These are phyloP conservation scores for Anguilla marmorata DNA, from an alignment of 2,797 vertebrate species.

Conservation along the genomic window DNA sequence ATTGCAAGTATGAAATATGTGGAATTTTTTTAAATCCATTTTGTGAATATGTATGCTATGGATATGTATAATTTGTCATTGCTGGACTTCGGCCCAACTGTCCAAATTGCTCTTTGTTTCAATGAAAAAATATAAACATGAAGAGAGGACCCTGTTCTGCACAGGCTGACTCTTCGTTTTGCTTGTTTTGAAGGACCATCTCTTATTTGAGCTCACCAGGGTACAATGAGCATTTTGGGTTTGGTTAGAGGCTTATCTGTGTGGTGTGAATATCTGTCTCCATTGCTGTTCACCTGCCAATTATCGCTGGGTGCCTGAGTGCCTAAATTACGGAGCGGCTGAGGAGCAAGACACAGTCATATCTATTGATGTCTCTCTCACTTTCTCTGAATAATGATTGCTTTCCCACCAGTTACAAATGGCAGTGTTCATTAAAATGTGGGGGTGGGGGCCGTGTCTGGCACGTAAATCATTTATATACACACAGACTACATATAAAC, in stretches of 20 bases:
- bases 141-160: constrained; percentile 41
- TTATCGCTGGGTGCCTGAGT: constrained; percentile 32
- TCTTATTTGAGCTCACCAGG: constrained; percentile 21
- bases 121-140: constrained; percentile 45
- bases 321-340: neutral
- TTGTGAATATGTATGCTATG: constrained; percentile 53
- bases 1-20: neutral
- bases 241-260: constrained; percentile 28
- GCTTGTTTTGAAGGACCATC: constrained; percentile 39
- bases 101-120: constrained; percentile 44
- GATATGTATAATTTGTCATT: constrained; percentile 49
- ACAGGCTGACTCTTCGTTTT: constrained; percentile 31
- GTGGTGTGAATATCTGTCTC: constrained; percentile 58
- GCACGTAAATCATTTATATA: neutral
- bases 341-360: constrained; percentile 31
- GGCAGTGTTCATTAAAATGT: neutral
- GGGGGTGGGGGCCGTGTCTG: neutral
- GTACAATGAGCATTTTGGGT: constrained; percentile 35
- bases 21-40: constrained; percentile 40
- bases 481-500: neutral
- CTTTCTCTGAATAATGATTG: constrained; percentile 45
- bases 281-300: constrained; percentile 37
- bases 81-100: constrained; percentile 38
- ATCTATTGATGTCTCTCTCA: constrained; percentile 37
- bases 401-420: constrained; percentile 1